Evolutionary conservation across 2,888 invertebrate genomes (phyloP).

Genomic region (Athalia cordata): DNA sequence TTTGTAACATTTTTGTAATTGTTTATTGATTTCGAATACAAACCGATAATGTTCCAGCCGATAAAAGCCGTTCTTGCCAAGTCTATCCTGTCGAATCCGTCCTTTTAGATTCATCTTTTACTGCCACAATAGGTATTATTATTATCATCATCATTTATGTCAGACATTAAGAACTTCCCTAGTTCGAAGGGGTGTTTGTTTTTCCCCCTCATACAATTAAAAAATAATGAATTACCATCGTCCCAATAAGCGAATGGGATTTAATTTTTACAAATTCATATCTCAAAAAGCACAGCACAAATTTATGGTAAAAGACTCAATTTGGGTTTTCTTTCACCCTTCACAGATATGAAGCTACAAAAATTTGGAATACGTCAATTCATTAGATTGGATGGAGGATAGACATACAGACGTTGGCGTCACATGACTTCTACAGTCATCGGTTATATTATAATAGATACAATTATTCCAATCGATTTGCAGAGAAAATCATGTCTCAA

Average conservation of each 20-base stretch:
- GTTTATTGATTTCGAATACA: conserved; percentile 66
- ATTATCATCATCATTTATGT: conserved; percentile 6
- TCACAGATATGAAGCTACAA: conserved; percentile 26
- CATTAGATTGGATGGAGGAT: conserved; percentile 20
- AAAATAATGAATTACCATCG: conserved; percentile 22
- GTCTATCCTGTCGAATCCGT: conserved; percentile 34
- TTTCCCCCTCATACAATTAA: conserved; percentile 1
- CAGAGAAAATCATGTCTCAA: conserved; percentile 41
- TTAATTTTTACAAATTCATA: conserved; percentile 24
- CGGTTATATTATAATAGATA: conserved; percentile 42
- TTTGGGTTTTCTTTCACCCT: conserved; percentile 15
- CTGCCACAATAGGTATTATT: conserved; percentile 28
- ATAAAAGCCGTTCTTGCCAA: conserved; percentile 48
- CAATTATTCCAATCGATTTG: conserved; percentile 38
- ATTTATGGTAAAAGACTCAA: conserved; percentile 7
- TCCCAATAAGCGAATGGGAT: conserved; percentile 12
- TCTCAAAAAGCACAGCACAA: neutral
- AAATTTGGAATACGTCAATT: conserved; percentile 9
- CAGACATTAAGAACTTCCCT: conserved; percentile 30
- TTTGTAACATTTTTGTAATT: conserved; percentile 59
- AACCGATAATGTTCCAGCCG: conserved; percentile 60
- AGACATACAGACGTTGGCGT: conserved; percentile 32
- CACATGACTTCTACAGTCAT: conserved; percentile 39
- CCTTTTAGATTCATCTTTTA: conserved; percentile 26
- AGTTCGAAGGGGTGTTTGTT: conserved; percentile 22